Conservation (phyloP, 2,797 vertebrate genomes). For the Meda fulgida region DNA sequence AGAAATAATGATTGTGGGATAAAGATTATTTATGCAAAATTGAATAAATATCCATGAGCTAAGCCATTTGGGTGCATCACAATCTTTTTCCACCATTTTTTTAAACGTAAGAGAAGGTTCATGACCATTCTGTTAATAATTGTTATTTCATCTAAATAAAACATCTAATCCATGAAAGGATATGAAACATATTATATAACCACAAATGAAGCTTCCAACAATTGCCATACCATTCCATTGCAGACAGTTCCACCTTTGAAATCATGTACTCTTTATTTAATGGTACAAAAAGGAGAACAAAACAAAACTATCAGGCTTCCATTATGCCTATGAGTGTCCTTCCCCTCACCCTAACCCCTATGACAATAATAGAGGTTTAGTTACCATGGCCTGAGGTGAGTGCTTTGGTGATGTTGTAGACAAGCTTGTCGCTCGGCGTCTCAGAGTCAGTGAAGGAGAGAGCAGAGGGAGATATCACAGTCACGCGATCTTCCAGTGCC, state of each 20-base stretch:
- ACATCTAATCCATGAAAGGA: background rate
- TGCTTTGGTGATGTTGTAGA: constrained; percentile 91
- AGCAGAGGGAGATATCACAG: constrained; percentile 85
- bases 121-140: background rate
- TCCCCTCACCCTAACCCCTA: constrained; percentile 41
- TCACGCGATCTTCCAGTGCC: constrained; percentile 91
- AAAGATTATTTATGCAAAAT: background rate
- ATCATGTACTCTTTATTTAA: constrained; percentile 9
- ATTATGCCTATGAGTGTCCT: constrained; percentile 26
- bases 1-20: background rate
- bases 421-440: constrained; percentile 84
- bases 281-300: constrained; percentile 3
- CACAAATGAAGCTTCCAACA: background rate
- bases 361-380: constrained; percentile 44
- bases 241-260: constrained; percentile 8
- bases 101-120: background rate
- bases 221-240: constrained; percentile 6
- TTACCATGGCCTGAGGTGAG: constrained; percentile 88
- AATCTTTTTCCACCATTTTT: background rate
- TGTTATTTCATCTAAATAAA: background rate
- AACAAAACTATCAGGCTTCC: constrained; percentile 26
- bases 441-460: constrained; percentile 89
- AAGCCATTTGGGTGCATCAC: background rate
- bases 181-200: background rate
- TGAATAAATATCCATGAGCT: too few relatives aligned